Base-by-base conservation (phyloP, 1,140 invertebrate species). In the Neelides sp. region DNA sequence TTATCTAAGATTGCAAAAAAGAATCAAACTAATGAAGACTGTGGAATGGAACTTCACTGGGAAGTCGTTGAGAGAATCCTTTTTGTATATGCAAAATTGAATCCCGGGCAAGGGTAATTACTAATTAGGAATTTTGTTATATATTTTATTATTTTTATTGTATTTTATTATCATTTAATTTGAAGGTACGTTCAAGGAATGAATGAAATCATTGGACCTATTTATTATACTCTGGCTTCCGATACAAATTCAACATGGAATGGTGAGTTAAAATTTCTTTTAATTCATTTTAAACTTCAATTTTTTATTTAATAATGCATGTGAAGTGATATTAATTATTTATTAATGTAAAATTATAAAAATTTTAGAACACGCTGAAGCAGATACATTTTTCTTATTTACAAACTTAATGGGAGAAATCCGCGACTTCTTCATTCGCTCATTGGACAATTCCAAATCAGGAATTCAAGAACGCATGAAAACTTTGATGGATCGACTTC, bases 161-260 rank as follows among this genome's bases (percentile, higher is more conserved):
- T 20, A 7, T 8, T 42, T 42, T 42, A 4, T 42, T 20, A n/a
- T 42, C 40, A 3, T 42, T 42, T 19, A 7, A n/a, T 34, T 4
- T 43, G 23, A 30, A 45, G 52, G 12, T 98, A 98, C 70, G 91
- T 97, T 1, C 92, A 98, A 70, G 94, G 95, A 52, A 98, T 98
- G 94, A 98, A 98, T 74, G 95, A 98, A 71, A 95, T 98, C 58
- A 82, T 98, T 50, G 95, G 93, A 0, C 94, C 94, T 17, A 93
- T 98, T 61, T 98, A 98, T 71, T 93, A 96, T 68, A 83, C 88
- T 5, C 93, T 98, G 71, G 92, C 93, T 13, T 83, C 78, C 35
- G 89, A 98, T 74, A 77, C 85, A 3, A 77, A 89, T 69, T 61
- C 71, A n/a, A 73, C 79, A 47, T 87, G 79, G 73, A 75, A 83